Percentiles rank a stretch among this genome's conserved stretches.
These are phyloP conservation scores for Tetragnatha versicolor DNA, from an alignment of 1,140 invertebrate genomes.

Conservation along the genomic window DNA sequence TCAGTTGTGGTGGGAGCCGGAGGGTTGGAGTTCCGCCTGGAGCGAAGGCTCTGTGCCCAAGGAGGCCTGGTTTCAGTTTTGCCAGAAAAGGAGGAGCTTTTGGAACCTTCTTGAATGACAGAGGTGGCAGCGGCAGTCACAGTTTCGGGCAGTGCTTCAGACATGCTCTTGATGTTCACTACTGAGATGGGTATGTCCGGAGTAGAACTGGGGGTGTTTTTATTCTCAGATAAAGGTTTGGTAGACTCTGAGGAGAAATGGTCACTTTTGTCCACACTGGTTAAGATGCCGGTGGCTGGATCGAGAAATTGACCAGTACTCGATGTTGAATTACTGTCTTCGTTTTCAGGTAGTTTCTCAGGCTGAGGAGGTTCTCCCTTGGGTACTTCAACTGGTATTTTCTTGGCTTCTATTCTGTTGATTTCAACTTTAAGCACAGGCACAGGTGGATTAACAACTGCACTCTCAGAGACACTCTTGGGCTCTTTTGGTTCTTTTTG, in stretches of 20 bases:
- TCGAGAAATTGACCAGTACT: slow-evolving; percentile 71
- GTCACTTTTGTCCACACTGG: slow-evolving; percentile 62
- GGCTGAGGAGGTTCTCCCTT: slow-evolving; percentile 21
- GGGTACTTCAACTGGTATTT: slow-evolving; percentile 6
- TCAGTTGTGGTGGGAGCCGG: not conserved
- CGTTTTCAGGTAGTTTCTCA: slow-evolving; percentile 18
- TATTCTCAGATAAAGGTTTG: slow-evolving; percentile 7
- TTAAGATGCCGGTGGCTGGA: slow-evolving; percentile 78
- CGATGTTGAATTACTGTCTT: slow-evolving; percentile 35
- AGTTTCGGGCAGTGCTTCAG: not conserved
- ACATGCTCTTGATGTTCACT: not conserved
- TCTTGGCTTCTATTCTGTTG: slow-evolving; percentile 56
- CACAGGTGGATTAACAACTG: not conserved
- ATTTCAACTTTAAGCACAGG: slow-evolving; percentile 60
- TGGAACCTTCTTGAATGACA: slow-evolving; percentile 45
- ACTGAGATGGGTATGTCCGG: slow-evolving; percentile 17
- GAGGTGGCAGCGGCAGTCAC: not conserved
- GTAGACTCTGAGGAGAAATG: not conserved
- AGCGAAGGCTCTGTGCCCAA: slow-evolving; percentile 6
- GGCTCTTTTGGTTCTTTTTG: slow-evolving; percentile 6
- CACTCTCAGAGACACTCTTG: not conserved
- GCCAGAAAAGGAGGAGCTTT: slow-evolving; percentile 5
- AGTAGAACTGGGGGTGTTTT: not conserved
- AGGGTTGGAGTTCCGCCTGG: not conserved
- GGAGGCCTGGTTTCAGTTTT: not conserved